Evolutionary conservation across 2,113 vertebrate species (phyloP), one percentile per base, ranked within the genome.

Genomic region (Agelaius phoeniceus): DNA sequence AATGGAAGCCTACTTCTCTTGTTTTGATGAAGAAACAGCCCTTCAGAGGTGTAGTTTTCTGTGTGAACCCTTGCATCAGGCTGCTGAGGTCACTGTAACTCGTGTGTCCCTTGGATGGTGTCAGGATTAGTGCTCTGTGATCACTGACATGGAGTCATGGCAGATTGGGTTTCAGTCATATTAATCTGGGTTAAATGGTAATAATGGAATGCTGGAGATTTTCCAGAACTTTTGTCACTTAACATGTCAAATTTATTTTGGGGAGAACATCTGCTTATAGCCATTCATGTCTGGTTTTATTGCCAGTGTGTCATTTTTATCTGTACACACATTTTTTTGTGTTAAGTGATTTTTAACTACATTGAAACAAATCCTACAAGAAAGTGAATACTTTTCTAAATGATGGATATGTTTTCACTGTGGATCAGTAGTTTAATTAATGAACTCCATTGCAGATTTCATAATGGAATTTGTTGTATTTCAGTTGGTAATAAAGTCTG

Each of bases 331-430:
- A 21, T 37, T 77, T 35, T 75, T 67, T 54, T 84, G 22, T 37
- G 11, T 84, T 84, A 78, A 46, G 59, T 79, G 59, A 81, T 90
- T 90, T 74, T 91, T 62, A 94, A 78, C 81, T 68, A 61, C 86
- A 69, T 80, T 87, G 96, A 94, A 97, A 94, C 95, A 97, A 94
- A 97, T 96, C 95, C 95, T 97, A 55, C 95, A 94, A 93, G 96
- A 96, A 97, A 97, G 92, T 57, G 8, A 95, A 67, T 44, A 6
- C 97, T 97, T 97, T 96, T 97, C 88, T 95, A 97, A 93, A 96
- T 82, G 90, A 97, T 97, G 97, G 97, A 87, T 96, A 52, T 97
- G 97, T 97, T 97, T 97, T 96, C 96, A 87, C 79, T 90, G 93
- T 96, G 67, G 86, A 92, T 94, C 72, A 43, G n/a, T 95, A 94